Base-by-base conservation (phyloP, 2,797 vertebrate species). In the Paguma larvata region DNA sequence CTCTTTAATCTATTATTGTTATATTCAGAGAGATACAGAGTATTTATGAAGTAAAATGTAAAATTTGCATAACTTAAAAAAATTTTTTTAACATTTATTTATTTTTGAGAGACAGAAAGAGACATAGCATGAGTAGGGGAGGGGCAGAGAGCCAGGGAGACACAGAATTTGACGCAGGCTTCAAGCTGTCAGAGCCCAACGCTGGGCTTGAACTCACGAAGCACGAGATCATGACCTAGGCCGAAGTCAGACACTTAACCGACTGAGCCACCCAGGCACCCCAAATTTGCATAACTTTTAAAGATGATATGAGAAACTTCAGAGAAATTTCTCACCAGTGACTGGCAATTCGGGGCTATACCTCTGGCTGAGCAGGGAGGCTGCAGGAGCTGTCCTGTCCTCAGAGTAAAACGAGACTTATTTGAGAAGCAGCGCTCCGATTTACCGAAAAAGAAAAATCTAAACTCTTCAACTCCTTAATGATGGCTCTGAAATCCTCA, bases 401-500 rank as follows among this genome's bases (percentile, higher is more conserved):
- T 75, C 25, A 51, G 19, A 18, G 44, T 89, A 78, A 92, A 80
- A 53, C 30, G 19, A 10, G 30, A 75, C 27, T 48, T 44, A 46
- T 63, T 94, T n/a, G 44, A 75, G 75, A 95, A 94, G 68, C 59
- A 48, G 21, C 67, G 41, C 34, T 84, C 63, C 86, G 14, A 73
- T 87, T 94, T 97, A 62, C 51, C 91, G 25, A 80, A 70, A 95
- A 89, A 41, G 86, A 91, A 89, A 93, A 93, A 95, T 87, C 9
- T 70, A 87, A 97, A 59, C 23, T 56, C 16, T 77, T 79, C 21
- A 79, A 63, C 41, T 80, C 86, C 65, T 85, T 85, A 85, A 95
- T 63, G 70, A 88, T 6, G 65, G 34, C 68, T 73, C 38, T 46
- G 44, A 92, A 83, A 30, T 83, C 63, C 44, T 67, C 34, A 84